Evolutionary conservation across 2,113 vertebrate genomes (phyloP).

Genomic region (Oncorhynchus mykiss): DNA sequence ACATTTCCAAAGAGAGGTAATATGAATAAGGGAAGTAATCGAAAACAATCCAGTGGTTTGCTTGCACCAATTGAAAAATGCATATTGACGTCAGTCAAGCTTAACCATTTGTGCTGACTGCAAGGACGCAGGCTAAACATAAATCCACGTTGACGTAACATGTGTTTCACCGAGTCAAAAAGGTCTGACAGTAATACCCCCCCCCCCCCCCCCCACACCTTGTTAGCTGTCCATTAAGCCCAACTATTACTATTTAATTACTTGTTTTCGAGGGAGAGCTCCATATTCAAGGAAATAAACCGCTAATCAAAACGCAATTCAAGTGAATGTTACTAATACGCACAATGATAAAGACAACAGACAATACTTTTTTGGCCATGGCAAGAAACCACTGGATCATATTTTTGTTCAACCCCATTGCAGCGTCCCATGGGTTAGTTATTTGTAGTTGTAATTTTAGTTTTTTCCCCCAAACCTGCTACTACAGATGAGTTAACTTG

Average conservation of each 20-base stretch:
- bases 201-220: constrained; percentile 34
- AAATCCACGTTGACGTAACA: constrained; percentile 57
- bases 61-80: constrained; percentile 24
- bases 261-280: constrained; percentile 28
- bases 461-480: constrained; percentile 72
- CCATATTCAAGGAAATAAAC: neutral
- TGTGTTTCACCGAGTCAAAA: constrained; percentile 58
- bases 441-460: constrained; percentile 51
- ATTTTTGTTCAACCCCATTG: constrained; percentile 48
- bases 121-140: constrained; percentile 28
- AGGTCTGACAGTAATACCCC: constrained; percentile 50
- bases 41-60: constrained; percentile 66
- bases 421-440: constrained; percentile 61
- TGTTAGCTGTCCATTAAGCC: constrained; percentile 63
- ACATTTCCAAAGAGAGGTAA: constrained; percentile 52
- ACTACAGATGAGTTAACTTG: constrained; percentile 99
- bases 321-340: constrained; percentile 12
- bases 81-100: neutral
- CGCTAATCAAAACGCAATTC: constrained; percentile 10
- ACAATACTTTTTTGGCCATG: constrained; percentile 21
- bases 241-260: constrained; percentile 56
- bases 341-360: constrained; percentile 9
- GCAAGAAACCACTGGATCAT: constrained; percentile 68
- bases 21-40: constrained; percentile 53
- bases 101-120: constrained; percentile 22